These are phyloP conservation scores for Schrankia costaestrigalis DNA, from an alignment of 2,888 invertebrate species.

Conservation along the genomic window DNA sequence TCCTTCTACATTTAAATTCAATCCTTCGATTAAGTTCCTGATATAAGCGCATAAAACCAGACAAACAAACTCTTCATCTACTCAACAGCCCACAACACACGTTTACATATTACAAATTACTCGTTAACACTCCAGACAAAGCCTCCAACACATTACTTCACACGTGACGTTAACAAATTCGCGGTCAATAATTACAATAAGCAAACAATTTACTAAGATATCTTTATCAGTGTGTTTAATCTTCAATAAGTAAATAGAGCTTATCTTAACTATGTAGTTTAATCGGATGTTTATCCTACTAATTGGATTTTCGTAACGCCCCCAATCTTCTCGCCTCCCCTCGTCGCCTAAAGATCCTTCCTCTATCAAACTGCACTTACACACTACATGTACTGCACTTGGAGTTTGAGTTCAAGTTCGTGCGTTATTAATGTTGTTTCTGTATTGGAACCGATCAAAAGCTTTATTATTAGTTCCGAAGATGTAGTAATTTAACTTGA, in stretches of 20 bases:
- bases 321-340: slow-evolving; percentile 13
- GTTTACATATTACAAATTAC: too few relatives aligned
- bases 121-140: slow-evolving; percentile 1
- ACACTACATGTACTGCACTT: slow-evolving; percentile 24
- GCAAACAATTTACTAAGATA: slow-evolving; percentile 40
- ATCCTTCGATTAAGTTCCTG: too few relatives aligned
- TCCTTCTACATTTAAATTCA: too few relatives aligned
- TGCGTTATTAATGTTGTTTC: slow-evolving; percentile 51
- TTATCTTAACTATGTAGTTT: slow-evolving; percentile 57
- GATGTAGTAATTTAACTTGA: too few relatives aligned
- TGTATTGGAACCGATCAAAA: slow-evolving; percentile 30
- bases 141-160: slow-evolving; percentile 4
- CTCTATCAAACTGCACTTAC: slow-evolving; percentile 48
- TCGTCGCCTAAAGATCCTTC: slow-evolving; percentile 29
- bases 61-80: too few relatives aligned
- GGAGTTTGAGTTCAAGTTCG: slow-evolving; percentile 40
- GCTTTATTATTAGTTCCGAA: slow-evolving; percentile 26
- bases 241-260: slow-evolving; percentile 54
- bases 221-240: slow-evolving; percentile 43
- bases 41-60: too few relatives aligned
- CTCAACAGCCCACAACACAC: too few relatives aligned
- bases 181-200: slow-evolving; percentile 24
- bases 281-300: slow-evolving; percentile 68
- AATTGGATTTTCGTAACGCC: slow-evolving; percentile 61
- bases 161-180: slow-evolving; percentile 15